Conservation (phyloP, 2,113 vertebrate genomes). For the Apodemus speciosus region DNA sequence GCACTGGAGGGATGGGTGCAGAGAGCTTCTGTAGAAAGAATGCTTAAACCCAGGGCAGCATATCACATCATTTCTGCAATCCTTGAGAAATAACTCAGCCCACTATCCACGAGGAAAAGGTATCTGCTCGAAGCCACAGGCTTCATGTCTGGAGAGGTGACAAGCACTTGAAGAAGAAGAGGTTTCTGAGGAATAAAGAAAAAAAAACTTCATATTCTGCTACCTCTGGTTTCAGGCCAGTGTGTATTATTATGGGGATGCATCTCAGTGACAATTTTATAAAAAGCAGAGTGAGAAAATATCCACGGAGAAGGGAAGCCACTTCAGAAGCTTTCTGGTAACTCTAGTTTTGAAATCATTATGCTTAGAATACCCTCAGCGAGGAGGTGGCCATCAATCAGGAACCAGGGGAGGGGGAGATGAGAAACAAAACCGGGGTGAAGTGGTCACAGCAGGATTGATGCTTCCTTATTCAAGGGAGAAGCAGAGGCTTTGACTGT, state of each 20-base stretch:
- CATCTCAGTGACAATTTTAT: constrained; percentile 45
- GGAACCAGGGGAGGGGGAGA: not conserved
- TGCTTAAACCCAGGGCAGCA: not conserved
- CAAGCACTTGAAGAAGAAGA: constrained; percentile 42
- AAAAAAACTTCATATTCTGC: not conserved
- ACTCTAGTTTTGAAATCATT: constrained; percentile 53
- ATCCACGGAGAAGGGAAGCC: constrained; percentile 54
- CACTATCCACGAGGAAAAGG: not conserved
- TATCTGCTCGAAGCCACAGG: constrained; percentile 29
- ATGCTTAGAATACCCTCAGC: constrained; percentile 27
- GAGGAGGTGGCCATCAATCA: not conserved
- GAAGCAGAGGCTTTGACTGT: constrained; percentile 53
- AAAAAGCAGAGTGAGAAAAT: constrained; percentile 61
- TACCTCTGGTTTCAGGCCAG: constrained; percentile 41
- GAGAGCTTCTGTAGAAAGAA: not conserved
- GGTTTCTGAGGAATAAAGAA: constrained; percentile 34
- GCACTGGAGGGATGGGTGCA: not conserved
- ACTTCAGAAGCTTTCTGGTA: constrained; percentile 46
- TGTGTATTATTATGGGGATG: not conserved
- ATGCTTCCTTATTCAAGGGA: not conserved
- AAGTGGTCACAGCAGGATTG: not conserved
- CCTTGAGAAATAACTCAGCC: constrained; percentile 41
- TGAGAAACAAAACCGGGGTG: not conserved
- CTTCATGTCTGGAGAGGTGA: not conserved
- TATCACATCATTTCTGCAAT: constrained; percentile 64